These are phyloP conservation scores for Rattus norvegicus DNA, from an alignment of 2,113 vertebrate species.

Conservation along the genomic window GRCr8 NC_086037.1:4022001-4022500, in stretches of 20 bases:
- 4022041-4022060: not conserved
- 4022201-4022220: not conserved
- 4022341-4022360: not conserved
- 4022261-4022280: not conserved
- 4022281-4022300: not conserved
- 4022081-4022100: not conserved
- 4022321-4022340: not conserved
- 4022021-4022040: not conserved
- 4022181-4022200: not conserved
- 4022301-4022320: not conserved
- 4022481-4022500: not conserved
- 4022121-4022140: too few species aligned
- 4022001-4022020: rapidly evolving
- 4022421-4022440: not conserved
- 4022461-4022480: not conserved
- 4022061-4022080: not conserved
- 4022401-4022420: not conserved
- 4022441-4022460: not conserved
- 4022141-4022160: too few species aligned
- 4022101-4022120: not conserved
- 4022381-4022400: not conserved
- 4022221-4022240: not conserved
- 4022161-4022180: too few species aligned
- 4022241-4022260: not conserved
- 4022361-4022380: not conserved